These are phyloP conservation scores for Ceraclea dissimilis DNA, from an alignment of 2,888 invertebrate genomes.

Conservation along the genomic window DNA sequence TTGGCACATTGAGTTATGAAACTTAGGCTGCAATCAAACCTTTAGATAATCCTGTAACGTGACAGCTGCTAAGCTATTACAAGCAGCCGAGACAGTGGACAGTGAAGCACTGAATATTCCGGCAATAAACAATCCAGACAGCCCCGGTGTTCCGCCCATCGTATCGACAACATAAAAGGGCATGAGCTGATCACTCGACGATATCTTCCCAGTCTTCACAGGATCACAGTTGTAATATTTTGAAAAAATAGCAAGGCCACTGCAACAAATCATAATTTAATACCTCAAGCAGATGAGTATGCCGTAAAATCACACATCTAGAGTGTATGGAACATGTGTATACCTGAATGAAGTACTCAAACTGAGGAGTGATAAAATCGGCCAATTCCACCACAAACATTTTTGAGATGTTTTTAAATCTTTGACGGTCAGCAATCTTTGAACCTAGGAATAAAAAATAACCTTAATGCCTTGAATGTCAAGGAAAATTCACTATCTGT, in stretches of 20 bases:
- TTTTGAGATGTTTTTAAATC: constrained; percentile 61
- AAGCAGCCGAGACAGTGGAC: constrained; percentile 84
- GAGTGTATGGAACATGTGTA: too few relatives aligned
- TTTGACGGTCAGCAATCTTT: constrained; percentile 63
- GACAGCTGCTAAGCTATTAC: constrained; percentile 86
- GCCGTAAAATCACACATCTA: too few relatives aligned
- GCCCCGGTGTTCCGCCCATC: constrained; percentile 64
- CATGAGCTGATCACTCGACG: constrained; percentile 68
- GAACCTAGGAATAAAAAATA: constrained; percentile 42
- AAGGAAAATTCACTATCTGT: background rate
- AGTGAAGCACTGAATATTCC: constrained; percentile 87
- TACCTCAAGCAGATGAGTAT: too few relatives aligned
- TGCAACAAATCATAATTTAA: constrained; percentile 41
- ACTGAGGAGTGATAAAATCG: constrained; percentile 67
- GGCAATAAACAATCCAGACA: constrained; percentile 85
- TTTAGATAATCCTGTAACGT: constrained; percentile 81
- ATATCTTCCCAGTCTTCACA: constrained; percentile 50
- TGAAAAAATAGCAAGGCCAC: constrained; percentile 79
- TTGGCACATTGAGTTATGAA: too few relatives aligned
- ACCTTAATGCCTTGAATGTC: background rate
- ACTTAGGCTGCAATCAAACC: constrained; percentile 28
- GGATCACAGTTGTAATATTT: constrained; percentile 82
- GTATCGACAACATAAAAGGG: constrained; percentile 71
- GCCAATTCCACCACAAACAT: constrained; percentile 76
- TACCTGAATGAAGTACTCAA: constrained; percentile 61